A percentile compares a stretch with the other conserved stretches of the same genome.
Evolutionary conservation across 2,888 invertebrate species (phyloP).

Genomic region (Ceramica pisi): DNA sequence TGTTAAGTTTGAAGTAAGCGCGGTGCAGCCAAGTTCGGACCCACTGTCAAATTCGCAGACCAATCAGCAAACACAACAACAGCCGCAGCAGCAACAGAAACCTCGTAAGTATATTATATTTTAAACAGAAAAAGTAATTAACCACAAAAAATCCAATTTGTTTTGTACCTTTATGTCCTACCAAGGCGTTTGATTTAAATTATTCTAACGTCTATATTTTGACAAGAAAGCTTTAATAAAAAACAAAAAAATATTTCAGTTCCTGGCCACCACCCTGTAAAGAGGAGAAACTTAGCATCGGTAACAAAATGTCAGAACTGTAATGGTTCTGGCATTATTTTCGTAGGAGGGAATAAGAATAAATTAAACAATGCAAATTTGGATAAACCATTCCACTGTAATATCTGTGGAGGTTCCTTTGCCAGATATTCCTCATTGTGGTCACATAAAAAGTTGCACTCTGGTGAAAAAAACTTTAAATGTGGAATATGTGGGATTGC

Average conservation of each 20-base stretch:
- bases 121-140: background rate
- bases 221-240: background rate
- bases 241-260: conserved; percentile 74
- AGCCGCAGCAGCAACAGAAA: conserved; percentile 74
- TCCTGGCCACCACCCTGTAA: conserved; percentile 94
- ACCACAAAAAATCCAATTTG: background rate
- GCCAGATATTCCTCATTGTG: conserved; percentile 96
- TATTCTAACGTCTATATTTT: background rate
- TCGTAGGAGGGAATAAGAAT: conserved; percentile 93
- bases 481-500: conserved; percentile 97
- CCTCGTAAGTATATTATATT: conserved; percentile 70
- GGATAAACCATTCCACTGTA: conserved; percentile 97
- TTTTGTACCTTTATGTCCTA: background rate
- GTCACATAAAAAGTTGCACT: conserved; percentile 97
- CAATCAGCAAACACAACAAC: conserved; percentile 77
- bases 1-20: conserved; percentile 90
- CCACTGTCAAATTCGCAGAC: conserved; percentile 78
- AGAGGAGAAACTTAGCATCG: conserved; percentile 95
- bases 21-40: conserved; percentile 77
- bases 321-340: conserved; percentile 96
- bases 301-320: conserved; percentile 97
- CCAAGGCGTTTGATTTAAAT: background rate
- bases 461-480: conserved; percentile 96
- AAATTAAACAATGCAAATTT: conserved; percentile 91
- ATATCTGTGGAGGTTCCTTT: conserved; percentile 96